Conservation (phyloP, 2,113 vertebrate species). For the Manacus vitellinus region DNA sequence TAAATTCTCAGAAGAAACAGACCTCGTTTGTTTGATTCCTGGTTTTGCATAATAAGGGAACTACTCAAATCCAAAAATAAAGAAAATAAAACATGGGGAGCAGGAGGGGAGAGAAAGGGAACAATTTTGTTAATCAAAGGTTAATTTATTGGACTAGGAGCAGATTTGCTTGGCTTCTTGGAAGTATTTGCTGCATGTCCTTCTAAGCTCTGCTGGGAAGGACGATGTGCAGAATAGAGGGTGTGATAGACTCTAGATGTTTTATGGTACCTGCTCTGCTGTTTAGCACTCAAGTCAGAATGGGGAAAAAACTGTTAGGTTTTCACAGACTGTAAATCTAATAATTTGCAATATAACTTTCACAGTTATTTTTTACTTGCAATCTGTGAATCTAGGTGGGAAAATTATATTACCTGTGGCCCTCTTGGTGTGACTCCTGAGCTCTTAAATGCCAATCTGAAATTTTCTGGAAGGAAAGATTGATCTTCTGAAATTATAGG, state of each 20-base stretch:
- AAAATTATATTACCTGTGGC: not conserved
- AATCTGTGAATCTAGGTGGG: not conserved
- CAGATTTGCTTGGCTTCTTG: not conserved
- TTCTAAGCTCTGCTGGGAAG: not conserved
- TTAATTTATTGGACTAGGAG: not conserved
- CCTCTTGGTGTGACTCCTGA: not conserved
- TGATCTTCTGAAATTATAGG: not conserved
- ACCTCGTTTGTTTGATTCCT: not conserved
- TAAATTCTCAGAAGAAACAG: not conserved
- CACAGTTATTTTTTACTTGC: conserved; percentile 5
- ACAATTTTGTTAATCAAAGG: not conserved
- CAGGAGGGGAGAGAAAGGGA: not conserved
- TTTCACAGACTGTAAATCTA: conserved; percentile 17
- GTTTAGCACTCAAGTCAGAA: not conserved
- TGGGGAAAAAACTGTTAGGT: not conserved
- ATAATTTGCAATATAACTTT: not conserved
- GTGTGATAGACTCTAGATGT: not conserved
- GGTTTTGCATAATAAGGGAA: not conserved
- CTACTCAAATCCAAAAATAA: not conserved
- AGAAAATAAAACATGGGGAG: not conserved
- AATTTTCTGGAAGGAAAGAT: not conserved
- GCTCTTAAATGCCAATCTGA: not conserved
- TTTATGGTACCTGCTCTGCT: conserved; percentile 9
- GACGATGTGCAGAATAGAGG: not conserved
- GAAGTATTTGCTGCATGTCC: not conserved